phyloP scores from a whole-genome alignment of 2,113 vertebrate genomes.

The Antennarius striatus region DNA sequence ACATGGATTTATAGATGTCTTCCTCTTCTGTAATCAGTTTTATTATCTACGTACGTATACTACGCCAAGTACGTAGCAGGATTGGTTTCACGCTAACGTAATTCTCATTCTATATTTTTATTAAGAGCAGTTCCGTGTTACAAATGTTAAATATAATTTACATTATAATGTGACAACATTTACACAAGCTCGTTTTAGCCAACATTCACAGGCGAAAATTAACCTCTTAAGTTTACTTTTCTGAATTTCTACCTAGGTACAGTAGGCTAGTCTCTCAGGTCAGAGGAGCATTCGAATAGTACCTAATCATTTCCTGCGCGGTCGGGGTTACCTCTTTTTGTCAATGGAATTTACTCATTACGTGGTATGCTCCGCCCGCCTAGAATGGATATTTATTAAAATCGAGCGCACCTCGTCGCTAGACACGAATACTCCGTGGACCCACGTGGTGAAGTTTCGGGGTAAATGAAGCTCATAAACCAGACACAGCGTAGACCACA shows the following conservation, averaged over 20 bases:
- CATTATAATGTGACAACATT: no score
- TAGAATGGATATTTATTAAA: fast-evolving
- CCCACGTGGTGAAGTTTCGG: slow-evolving; percentile 57
- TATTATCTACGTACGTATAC: no score
- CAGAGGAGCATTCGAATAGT: not conserved
- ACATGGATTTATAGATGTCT: no score
- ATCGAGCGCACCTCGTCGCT: slow-evolving; percentile 12
- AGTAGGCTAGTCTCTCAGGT: not conserved
- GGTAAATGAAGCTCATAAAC: not conserved
- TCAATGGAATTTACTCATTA: fast-evolving
- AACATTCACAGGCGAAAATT: no score
- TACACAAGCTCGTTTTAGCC: no score
- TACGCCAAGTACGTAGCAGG: no score
- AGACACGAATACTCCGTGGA: not conserved
- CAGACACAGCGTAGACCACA: fast-evolving
- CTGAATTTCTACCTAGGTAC: fast-evolving
- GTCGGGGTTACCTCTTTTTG: not conserved
- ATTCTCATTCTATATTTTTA: no score
- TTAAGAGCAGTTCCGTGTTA: no score
- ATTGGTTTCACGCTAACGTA: no score
- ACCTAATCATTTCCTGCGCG: fast-evolving
- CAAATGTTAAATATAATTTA: no score
- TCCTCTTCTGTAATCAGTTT: no score
- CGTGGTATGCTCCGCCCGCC: slow-evolving; percentile 23
- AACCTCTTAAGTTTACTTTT: not conserved